phyloP scores from a whole-genome alignment of 1,140 invertebrate genomes.

The Drosophila subobscura region DNA sequence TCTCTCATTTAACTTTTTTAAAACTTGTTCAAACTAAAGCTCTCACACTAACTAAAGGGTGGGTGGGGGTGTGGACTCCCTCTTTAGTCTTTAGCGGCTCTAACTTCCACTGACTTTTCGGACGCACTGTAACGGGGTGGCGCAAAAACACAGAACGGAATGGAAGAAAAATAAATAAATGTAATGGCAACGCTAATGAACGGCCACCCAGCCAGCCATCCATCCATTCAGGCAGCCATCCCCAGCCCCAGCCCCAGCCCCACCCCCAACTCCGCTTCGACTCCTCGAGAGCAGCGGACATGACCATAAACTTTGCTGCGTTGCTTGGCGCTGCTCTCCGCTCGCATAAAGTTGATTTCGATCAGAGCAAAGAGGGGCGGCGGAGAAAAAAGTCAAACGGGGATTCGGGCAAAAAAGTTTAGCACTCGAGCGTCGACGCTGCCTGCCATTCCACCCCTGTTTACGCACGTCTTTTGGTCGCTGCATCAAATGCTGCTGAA shows the following conservation, averaged over 20 bases:
- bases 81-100: conserved; percentile 10
- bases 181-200: conserved; percentile 44
- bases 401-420: conserved; percentile 57
- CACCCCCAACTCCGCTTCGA: background rate
- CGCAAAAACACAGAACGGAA: conserved; percentile 25
- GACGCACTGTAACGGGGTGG: conserved; percentile 11
- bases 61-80: background rate
- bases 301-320: conserved; percentile 55
- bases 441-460: conserved; percentile 20
- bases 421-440: conserved; percentile 35
- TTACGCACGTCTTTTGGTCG: conserved; percentile 67
- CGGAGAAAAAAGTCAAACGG: conserved; percentile 31
- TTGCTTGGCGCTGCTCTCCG: conserved; percentile 14
- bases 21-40: conserved; percentile 50
- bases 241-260: no score
- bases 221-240: background rate
- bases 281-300: conserved; percentile 25
- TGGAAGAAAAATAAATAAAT: conserved; percentile 58
- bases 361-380: conserved; percentile 2
- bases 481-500: conserved; percentile 63
- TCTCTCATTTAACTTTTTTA: conserved; percentile 44
- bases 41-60: conserved; percentile 17
- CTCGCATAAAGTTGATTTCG: conserved; percentile 48
- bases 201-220: conserved; percentile 23
- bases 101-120: conserved; percentile 17